These are phyloP conservation scores for Drosophila pseudoobscura DNA, from an alignment of 1,140 invertebrate genomes.

Conservation along the genomic window DNA sequence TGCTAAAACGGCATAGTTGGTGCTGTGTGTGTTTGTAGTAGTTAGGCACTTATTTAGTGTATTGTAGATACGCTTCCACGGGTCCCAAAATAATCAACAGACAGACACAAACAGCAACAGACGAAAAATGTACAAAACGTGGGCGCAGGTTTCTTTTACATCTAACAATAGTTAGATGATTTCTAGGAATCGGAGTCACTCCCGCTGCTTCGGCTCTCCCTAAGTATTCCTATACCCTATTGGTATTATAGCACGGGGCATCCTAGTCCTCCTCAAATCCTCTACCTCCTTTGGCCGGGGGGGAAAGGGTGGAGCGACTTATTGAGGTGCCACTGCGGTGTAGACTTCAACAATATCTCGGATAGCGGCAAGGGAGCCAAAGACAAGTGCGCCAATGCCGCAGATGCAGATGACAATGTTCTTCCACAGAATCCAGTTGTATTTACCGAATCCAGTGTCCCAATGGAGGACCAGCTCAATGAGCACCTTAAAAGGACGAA, in stretches of 20 bases:
- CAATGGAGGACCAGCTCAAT: constrained; percentile 76
- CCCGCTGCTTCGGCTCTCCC: constrained; percentile 39
- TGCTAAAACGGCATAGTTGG: constrained; percentile 63
- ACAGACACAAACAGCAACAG: constrained; percentile 50
- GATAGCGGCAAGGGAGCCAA: constrained; percentile 91
- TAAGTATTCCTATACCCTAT: constrained; percentile 56
- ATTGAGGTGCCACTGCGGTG: constrained; percentile 28
- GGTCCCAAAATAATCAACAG: constrained; percentile 25
- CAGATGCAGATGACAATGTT: constrained; percentile 90
- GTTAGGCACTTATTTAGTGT: constrained; percentile 63
- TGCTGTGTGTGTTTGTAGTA: constrained; percentile 46
- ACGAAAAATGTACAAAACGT: constrained; percentile 62
- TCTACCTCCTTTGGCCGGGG: neutral
- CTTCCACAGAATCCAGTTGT: constrained; percentile 90
- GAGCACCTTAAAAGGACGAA: constrained; percentile 45
- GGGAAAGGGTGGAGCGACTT: constrained; percentile 1
- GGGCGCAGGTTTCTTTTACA: constrained; percentile 59
- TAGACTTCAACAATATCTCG: constrained; percentile 86
- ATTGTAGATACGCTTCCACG: constrained; percentile 32
- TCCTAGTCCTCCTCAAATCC: constrained; percentile 3
- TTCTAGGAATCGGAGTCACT: constrained; percentile 49
- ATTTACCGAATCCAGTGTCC: constrained; percentile 88
- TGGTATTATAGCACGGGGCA: constrained; percentile 42
- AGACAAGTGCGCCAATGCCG: constrained; percentile 90
- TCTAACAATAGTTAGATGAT: constrained; percentile 80